phyloP scores from a whole-genome alignment of 2,113 vertebrate genomes.

The Climacteris rufus region DNA sequence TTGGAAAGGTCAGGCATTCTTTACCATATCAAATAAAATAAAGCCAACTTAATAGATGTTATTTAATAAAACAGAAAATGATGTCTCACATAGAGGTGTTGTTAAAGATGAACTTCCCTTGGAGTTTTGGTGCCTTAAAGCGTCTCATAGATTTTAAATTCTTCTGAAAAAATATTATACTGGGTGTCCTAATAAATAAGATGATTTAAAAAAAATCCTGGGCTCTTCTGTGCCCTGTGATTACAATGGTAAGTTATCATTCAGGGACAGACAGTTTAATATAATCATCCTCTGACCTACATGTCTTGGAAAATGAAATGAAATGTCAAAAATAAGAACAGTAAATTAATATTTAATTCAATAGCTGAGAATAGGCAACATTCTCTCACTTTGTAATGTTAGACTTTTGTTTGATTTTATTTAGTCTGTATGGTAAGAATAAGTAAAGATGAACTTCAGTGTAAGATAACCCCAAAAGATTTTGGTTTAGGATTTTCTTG shows the following conservation, averaged over 20 bases:
- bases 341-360: not conserved
- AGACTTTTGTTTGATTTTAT: not conserved
- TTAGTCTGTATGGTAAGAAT: not conserved
- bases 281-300: not conserved
- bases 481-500: not conserved
- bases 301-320: not conserved
- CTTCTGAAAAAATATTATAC: not conserved
- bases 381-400: not conserved
- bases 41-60: slow-evolving; percentile 51
- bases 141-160: not conserved
- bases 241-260: not conserved
- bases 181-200: not conserved
- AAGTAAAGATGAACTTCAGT: not conserved
- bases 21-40: slow-evolving; percentile 48
- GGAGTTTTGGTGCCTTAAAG: not conserved
- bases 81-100: slow-evolving; percentile 39
- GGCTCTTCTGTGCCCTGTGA: not conserved
- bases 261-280: not conserved
- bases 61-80: slow-evolving; percentile 53
- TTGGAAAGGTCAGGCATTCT: slow-evolving; percentile 70
- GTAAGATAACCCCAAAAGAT: not conserved
- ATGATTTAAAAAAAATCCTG: not conserved
- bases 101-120: not conserved
- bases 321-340: not conserved
- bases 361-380: not conserved